Percentiles rank a stretch among this genome's conserved stretches.
Evolutionary conservation across 2,113 vertebrate species (phyloP).

Genomic region (Prinia subflava): DNA sequence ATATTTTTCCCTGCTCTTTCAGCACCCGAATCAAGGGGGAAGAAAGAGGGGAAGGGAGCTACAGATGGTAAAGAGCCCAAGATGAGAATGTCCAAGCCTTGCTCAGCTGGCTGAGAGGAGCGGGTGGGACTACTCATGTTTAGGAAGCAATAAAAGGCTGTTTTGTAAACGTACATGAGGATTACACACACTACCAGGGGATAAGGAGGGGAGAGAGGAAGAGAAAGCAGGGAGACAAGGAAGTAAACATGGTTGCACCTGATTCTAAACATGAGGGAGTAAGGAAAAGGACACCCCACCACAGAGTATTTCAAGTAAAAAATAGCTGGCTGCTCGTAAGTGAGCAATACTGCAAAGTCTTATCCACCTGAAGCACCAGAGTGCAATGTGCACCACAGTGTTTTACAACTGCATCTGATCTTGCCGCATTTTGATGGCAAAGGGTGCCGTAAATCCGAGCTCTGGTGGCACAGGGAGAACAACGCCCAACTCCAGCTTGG

Average conservation of each 20-base stretch:
- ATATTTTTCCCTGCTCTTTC: neutral
- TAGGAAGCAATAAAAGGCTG: slow-evolving; percentile 61
- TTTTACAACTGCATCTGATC: slow-evolving; percentile 4
- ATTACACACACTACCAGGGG: neutral
- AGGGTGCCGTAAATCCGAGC: fast-evolving
- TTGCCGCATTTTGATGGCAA: neutral
- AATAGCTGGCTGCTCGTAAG: neutral
- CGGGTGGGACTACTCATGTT: neutral
- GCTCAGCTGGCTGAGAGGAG: neutral
- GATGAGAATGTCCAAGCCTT: neutral
- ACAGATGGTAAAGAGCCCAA: neutral
- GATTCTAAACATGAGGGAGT: neutral
- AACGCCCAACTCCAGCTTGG: fast-evolving
- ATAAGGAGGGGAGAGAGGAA: neutral
- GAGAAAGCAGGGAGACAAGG: neutral
- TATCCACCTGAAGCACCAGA: neutral
- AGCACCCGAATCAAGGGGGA: neutral
- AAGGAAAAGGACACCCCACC: neutral
- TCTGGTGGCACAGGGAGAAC: neutral
- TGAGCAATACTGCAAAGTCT: neutral
- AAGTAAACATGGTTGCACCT: neutral
- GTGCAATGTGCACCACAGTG: neutral
- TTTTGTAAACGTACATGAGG: slow-evolving; percentile 13
- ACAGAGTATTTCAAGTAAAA: slow-evolving; percentile 5
- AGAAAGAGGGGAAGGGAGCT: neutral